Percentiles rank a stretch among this genome's conserved stretches.
Evolutionary conservation across 2,113 vertebrate species (phyloP).

Genomic region (Parus major): DNA sequence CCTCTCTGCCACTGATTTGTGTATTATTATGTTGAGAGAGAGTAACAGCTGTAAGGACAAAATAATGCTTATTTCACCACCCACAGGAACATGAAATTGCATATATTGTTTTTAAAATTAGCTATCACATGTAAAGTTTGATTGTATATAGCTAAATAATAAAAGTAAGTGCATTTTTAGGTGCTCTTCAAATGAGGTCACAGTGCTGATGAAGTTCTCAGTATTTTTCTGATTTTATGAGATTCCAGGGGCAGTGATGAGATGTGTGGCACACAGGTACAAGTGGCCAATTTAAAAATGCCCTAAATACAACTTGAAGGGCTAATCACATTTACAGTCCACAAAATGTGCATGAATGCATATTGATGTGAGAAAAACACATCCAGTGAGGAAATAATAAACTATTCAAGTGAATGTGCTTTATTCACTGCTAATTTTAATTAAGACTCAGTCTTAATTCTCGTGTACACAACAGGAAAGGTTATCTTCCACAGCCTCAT

Average conservation of each 20-base stretch:
- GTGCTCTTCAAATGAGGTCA: background rate
- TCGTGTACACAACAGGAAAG: background rate
- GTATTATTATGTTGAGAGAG: background rate
- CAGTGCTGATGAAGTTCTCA: background rate
- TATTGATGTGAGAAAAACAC: background rate
- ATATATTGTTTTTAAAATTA: background rate
- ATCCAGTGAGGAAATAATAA: background rate
- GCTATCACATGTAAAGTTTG: background rate
- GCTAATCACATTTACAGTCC: background rate
- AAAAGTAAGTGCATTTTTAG: conserved; percentile 3
- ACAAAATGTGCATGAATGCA: background rate
- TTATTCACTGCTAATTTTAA: background rate
- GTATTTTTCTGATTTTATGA: background rate
- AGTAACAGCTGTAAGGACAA: background rate
- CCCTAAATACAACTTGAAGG: background rate
- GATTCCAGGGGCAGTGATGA: background rate
- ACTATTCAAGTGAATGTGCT: background rate
- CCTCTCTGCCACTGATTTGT: background rate
- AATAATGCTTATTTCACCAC: background rate
- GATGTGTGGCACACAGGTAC: background rate
- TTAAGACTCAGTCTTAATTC: background rate
- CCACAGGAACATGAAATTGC: background rate
- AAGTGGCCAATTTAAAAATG: background rate
- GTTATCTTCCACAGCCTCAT: background rate
- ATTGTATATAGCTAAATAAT: background rate